Evolutionary conservation across 2,888 invertebrate genomes (phyloP).

Genomic region (Ecdyonurus torrentis): DNA sequence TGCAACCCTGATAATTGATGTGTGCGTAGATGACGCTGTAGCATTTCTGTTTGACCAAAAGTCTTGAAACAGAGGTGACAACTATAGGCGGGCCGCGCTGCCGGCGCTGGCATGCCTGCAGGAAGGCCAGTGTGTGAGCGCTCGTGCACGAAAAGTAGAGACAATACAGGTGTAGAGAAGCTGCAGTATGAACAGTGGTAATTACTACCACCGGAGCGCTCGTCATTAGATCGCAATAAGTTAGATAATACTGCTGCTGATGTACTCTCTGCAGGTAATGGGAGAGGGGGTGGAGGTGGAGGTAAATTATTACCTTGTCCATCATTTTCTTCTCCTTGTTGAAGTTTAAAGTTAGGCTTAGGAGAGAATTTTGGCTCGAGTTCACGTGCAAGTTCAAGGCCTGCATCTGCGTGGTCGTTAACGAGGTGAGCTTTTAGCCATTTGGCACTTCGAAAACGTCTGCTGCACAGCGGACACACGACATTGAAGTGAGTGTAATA

Average conservation of each 20-base stretch:
- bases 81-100: constrained; percentile 23
- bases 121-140: constrained; percentile 46
- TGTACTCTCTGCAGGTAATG: not conserved
- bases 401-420: constrained; percentile 63
- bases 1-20: constrained; percentile 21
- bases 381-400: constrained; percentile 43
- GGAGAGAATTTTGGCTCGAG: constrained; percentile 29
- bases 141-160: constrained; percentile 84
- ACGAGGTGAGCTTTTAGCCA: constrained; percentile 76
- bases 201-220: constrained; percentile 40
- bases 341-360: constrained; percentile 17
- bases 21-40: constrained; percentile 44
- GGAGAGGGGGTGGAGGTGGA: not conserved
- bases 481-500: constrained; percentile 53
- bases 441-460: constrained; percentile 73
- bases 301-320: not conserved
- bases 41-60: constrained; percentile 36
- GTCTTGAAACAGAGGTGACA: constrained; percentile 42
- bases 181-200: constrained; percentile 83
- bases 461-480: constrained; percentile 69
- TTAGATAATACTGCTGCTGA: not conserved
- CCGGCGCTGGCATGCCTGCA: constrained; percentile 14
- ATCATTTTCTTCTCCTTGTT: not conserved
- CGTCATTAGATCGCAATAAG: constrained; percentile 20
- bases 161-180: constrained; percentile 75